Evolutionary conservation across 2,888 invertebrate species (phyloP).

Genomic region (Ramazzottius varieornatus): DNA sequence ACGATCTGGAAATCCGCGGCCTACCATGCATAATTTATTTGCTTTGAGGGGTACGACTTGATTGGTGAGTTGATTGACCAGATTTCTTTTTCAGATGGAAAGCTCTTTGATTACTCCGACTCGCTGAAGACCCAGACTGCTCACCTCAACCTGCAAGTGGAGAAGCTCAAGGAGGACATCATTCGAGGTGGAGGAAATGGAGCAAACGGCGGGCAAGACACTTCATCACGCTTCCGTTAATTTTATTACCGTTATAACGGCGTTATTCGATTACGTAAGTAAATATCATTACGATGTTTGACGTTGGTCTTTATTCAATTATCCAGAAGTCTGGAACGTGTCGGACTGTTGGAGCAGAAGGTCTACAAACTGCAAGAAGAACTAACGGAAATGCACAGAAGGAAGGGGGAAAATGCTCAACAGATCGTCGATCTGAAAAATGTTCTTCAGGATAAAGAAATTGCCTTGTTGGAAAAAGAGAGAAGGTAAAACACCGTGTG

Average conservation of each 20-base stretch:
- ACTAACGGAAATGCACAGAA: slow-evolving; percentile 57
- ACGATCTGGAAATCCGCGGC: too few relatives aligned
- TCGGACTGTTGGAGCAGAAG: slow-evolving; percentile 44
- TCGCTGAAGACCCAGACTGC: slow-evolving; percentile 53
- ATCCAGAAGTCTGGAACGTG: not conserved
- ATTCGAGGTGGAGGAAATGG: slow-evolving; percentile 6
- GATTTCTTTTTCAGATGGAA: slow-evolving; percentile 38
- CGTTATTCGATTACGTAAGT: too few relatives aligned
- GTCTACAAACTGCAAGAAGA: slow-evolving; percentile 66
- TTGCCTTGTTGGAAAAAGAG: slow-evolving; percentile 43
- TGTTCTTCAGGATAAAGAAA: slow-evolving; percentile 55
- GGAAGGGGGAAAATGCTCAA: slow-evolving; percentile 71
- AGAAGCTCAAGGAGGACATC: slow-evolving; percentile 31
- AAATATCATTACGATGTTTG: too few relatives aligned
- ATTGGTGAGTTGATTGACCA: not conserved
- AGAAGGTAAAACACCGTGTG: slow-evolving; percentile 37
- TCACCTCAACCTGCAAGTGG: slow-evolving; percentile 56
- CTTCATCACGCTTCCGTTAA: not conserved
- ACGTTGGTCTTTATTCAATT: too few relatives aligned
- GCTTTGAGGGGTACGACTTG: too few relatives aligned
- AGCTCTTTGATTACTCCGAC: slow-evolving; percentile 54
- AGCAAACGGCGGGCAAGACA: slow-evolving; percentile 5
- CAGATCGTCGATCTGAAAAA: slow-evolving; percentile 68
- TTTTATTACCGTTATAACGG: too few relatives aligned
- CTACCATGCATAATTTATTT: too few relatives aligned